Percentiles rank a stretch among this genome's conserved stretches.
phyloP scores from a whole-genome alignment of 2,113 vertebrate species.

The Cichladusa arquata region DNA sequence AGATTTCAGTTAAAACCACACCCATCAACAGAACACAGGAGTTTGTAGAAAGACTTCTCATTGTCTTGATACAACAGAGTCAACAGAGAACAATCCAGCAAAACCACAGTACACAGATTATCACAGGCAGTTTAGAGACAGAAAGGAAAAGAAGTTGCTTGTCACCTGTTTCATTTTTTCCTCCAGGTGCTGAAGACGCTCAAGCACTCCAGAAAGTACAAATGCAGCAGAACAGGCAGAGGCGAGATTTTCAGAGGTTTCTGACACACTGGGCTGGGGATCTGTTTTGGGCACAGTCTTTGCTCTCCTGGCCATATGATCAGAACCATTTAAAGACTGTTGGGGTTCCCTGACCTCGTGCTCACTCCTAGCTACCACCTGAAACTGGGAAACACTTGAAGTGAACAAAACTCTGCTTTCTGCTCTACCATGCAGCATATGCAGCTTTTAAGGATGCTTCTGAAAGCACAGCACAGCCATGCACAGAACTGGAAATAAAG shows the following conservation, averaged over 20 bases:
- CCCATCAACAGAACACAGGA: not conserved
- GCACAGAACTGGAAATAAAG: not conserved
- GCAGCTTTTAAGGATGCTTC: not conserved
- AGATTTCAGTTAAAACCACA: slow-evolving; percentile 22
- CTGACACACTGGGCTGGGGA: slow-evolving; percentile 67
- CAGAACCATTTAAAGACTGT: slow-evolving; percentile 60
- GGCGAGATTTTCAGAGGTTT: slow-evolving; percentile 69
- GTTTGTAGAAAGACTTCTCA: not conserved
- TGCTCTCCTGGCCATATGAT: slow-evolving; percentile 70
- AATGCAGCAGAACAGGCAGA: slow-evolving; percentile 80
- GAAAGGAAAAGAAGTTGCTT: slow-evolving; percentile 45
- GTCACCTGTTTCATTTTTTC: slow-evolving; percentile 94
- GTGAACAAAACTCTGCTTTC: slow-evolving; percentile 60
- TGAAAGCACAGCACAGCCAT: not conserved
- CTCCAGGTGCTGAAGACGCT: slow-evolving; percentile 91
- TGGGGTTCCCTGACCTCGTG: slow-evolving; percentile 75
- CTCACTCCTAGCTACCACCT: slow-evolving; percentile 78
- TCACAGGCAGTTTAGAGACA: not conserved
- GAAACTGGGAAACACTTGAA: slow-evolving; percentile 79
- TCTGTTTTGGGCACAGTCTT: slow-evolving; percentile 67
- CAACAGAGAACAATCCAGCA: not conserved
- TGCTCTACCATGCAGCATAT: not conserved
- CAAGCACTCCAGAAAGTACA: slow-evolving; percentile 86
- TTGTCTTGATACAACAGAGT: not conserved
- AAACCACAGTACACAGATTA: not conserved